Conservation (phyloP, 2,113 vertebrate species). For the Hyperopisus bebe region DNA sequence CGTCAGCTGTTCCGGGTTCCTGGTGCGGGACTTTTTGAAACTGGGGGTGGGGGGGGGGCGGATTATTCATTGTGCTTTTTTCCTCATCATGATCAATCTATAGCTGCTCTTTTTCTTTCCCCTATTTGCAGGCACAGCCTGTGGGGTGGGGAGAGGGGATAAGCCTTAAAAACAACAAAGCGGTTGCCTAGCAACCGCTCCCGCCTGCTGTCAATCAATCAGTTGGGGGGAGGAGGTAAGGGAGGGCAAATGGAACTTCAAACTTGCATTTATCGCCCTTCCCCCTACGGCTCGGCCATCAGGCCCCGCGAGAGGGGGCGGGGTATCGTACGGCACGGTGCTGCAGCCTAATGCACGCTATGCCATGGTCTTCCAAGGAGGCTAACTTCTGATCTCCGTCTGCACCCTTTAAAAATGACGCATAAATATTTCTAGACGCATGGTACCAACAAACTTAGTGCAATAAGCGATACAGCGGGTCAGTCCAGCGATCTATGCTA, state of each 20-base stretch:
- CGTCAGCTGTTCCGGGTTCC: not conserved
- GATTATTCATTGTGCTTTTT: not conserved
- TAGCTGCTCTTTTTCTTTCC: not conserved
- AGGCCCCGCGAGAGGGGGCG: not conserved
- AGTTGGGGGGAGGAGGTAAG: not conserved
- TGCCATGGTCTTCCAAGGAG: constrained; percentile 28
- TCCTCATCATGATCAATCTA: constrained; percentile 11
- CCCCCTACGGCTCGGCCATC: constrained; percentile 18
- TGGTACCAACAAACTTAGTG: not conserved
- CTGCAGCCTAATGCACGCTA: not conserved
- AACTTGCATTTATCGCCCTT: constrained; percentile 21
- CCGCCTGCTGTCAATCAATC: constrained; percentile 19
- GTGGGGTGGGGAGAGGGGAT: constrained; percentile 4
- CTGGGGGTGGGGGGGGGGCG: not conserved
- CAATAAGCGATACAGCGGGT: not conserved
- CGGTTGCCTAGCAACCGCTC: constrained; percentile 23
- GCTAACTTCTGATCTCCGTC: not conserved
- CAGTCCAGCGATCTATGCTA: not conserved
- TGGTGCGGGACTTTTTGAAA: constrained; percentile 2
- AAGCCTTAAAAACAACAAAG: constrained; percentile 19
- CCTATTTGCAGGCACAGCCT: not conserved
- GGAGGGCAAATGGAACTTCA: constrained; percentile 23
- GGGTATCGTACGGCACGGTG: not conserved
- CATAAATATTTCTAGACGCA: not conserved
- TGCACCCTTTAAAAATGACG: not conserved